Conservation (phyloP, 2,888 invertebrate genomes). For the Neuroscelio doddi region DNA sequence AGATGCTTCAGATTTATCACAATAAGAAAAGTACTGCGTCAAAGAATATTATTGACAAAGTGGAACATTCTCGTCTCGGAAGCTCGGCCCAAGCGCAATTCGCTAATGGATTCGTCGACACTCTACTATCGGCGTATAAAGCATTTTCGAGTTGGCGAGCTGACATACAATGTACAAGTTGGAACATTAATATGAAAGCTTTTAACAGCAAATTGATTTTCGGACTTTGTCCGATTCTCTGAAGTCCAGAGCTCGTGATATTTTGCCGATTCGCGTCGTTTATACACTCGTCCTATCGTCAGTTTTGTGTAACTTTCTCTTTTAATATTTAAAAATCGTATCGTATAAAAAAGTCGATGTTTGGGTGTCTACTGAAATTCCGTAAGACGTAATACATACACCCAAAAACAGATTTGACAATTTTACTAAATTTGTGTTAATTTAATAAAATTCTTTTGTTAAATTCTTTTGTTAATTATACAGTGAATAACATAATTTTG, state of each 20-base stretch:
- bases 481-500: no score
- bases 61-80: slow-evolving; percentile 22
- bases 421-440: no score
- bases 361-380: no score
- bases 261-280: slow-evolving; percentile 34
- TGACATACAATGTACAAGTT: slow-evolving; percentile 39
- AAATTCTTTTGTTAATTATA: no score
- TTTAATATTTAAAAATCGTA: no score
- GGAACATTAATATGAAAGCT: slow-evolving; percentile 50
- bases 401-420: no score
- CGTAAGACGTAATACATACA: no score
- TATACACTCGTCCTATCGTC: slow-evolving; percentile 24
- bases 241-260: slow-evolving; percentile 28
- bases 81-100: slow-evolving; percentile 30
- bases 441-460: no score
- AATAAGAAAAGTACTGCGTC: slow-evolving; percentile 39
- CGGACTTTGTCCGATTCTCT: slow-evolving; percentile 35
- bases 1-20: slow-evolving; percentile 14
- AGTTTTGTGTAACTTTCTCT: no score
- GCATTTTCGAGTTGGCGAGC: slow-evolving; percentile 34
- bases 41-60: slow-evolving; percentile 42
- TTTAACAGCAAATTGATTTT: slow-evolving; percentile 58
- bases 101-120: slow-evolving; percentile 42
- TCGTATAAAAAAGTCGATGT: no score
- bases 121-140: slow-evolving; percentile 29